phyloP scores from a whole-genome alignment of 2,888 invertebrate genomes.

The Aricia artaxerxes region DNA sequence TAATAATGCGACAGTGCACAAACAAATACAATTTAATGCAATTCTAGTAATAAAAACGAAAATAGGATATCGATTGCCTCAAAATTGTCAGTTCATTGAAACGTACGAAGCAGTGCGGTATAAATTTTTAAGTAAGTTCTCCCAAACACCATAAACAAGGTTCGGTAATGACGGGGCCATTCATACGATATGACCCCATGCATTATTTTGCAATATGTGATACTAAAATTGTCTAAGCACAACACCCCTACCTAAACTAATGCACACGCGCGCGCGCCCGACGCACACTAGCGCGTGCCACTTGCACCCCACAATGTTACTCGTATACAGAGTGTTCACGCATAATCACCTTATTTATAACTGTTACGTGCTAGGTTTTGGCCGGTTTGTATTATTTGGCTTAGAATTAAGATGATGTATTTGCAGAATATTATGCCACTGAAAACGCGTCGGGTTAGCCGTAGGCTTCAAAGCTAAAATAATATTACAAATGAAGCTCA shows the following conservation, averaged over 20 bases:
- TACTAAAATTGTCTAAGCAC: slow-evolving; percentile 77
- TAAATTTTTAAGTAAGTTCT: slow-evolving; percentile 37
- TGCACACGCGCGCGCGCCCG: slow-evolving; percentile 46
- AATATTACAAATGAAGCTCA: not conserved
- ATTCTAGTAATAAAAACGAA: not conserved
- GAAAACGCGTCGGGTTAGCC: not conserved
- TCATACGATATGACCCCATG: slow-evolving; percentile 49
- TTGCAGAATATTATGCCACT: not conserved
- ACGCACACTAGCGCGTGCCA: slow-evolving; percentile 47
- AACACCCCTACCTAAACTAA: slow-evolving; percentile 65
- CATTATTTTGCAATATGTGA: slow-evolving; percentile 71
- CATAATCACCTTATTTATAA: slow-evolving; percentile 34
- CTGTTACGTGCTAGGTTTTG: slow-evolving; percentile 21
- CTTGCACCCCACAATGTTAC: slow-evolving; percentile 58
- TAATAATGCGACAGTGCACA: not conserved
- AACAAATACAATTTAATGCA: not conserved
- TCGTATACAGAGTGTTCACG: slow-evolving; percentile 57
- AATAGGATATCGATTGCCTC: not conserved
- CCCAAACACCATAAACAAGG: slow-evolving; percentile 42
- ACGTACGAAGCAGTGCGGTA: slow-evolving; percentile 18
- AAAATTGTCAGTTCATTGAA: slow-evolving; percentile 18
- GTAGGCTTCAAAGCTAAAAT: not conserved
- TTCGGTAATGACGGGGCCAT: slow-evolving; percentile 40
- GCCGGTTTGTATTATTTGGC: slow-evolving; percentile 9
- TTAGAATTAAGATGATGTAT: slow-evolving; percentile 4